phyloP scores from a whole-genome alignment of 92 coral and sea anemone genomes.

The Ricordea florida region DNA sequence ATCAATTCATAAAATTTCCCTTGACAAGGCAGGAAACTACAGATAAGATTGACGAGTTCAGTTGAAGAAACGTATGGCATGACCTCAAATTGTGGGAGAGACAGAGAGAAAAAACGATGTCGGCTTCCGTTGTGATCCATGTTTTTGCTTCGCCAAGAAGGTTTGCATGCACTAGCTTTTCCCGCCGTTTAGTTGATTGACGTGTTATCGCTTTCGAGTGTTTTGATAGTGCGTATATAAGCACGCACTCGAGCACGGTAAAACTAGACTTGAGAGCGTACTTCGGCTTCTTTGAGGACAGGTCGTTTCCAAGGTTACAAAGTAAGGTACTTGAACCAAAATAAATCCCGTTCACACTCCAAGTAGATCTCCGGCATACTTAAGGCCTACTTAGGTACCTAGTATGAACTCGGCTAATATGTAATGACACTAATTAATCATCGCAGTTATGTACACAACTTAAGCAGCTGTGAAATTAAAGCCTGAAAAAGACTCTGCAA shows the following conservation, averaged over 20 bases:
- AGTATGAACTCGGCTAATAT: conserved; percentile 26
- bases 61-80: conserved; percentile 31
- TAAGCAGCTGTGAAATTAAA: too few relatives aligned
- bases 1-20: too few relatives aligned
- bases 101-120: too few relatives aligned
- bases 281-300: conserved; percentile 9
- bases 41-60: conserved; percentile 12
- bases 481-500: too few relatives aligned
- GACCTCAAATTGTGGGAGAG: conserved; percentile 43
- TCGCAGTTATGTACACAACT: too few relatives aligned
- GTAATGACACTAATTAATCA: too few relatives aligned
- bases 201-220: conserved; percentile 3
- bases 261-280: conserved; percentile 29
- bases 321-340: not conserved
- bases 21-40: conserved; percentile 9
- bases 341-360: conserved; percentile 18
- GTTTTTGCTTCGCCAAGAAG: conserved; percentile 1
- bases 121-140: too few relatives aligned
- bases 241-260: conserved; percentile 14
- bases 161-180: conserved; percentile 6
- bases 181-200: conserved; percentile 8
- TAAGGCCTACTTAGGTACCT: conserved; percentile 17
- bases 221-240: conserved; percentile 1
- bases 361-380: conserved; percentile 12
- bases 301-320: conserved; percentile 14